phyloP scores from a whole-genome alignment of 1,140 invertebrate genomes.

The Pantala flavescens region DNA sequence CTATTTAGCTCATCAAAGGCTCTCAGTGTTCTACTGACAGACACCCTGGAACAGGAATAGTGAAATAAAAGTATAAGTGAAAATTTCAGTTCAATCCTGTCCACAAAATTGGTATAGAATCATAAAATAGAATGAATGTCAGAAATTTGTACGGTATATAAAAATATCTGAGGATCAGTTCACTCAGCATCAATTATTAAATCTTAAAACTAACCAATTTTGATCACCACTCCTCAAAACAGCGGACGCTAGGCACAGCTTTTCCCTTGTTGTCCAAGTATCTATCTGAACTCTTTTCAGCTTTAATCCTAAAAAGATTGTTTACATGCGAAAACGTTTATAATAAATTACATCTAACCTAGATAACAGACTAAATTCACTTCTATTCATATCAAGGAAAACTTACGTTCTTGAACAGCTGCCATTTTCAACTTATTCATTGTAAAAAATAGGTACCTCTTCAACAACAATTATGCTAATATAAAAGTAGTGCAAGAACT shows the following conservation, averaged over 20 bases:
- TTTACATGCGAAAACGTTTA: too few species aligned
- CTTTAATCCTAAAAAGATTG: conserved; percentile 36
- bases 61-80: conserved; percentile 14
- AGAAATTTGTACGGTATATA: not conserved
- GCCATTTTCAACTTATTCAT: conserved; percentile 11
- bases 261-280: conserved; percentile 73
- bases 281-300: conserved; percentile 63
- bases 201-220: conserved; percentile 65
- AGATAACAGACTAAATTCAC: not conserved
- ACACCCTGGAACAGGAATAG: conserved; percentile 48
- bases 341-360: conserved; percentile 19
- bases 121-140: not conserved
- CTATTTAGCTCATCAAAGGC: conserved; percentile 56
- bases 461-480: too few species aligned
- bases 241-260: conserved; percentile 73
- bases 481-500: too few species aligned
- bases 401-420: conserved; percentile 9
- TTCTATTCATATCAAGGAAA: not conserved
- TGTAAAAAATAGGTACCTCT: not conserved
- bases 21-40: conserved; percentile 65
- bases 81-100: not conserved
- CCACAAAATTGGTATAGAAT: not conserved
- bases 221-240: conserved; percentile 82
- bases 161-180: too few species aligned
- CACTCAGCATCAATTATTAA: too few species aligned